Base-by-base conservation (phyloP, 2,797 vertebrate genomes). In the Paramormyrops hopkinsi region DNA sequence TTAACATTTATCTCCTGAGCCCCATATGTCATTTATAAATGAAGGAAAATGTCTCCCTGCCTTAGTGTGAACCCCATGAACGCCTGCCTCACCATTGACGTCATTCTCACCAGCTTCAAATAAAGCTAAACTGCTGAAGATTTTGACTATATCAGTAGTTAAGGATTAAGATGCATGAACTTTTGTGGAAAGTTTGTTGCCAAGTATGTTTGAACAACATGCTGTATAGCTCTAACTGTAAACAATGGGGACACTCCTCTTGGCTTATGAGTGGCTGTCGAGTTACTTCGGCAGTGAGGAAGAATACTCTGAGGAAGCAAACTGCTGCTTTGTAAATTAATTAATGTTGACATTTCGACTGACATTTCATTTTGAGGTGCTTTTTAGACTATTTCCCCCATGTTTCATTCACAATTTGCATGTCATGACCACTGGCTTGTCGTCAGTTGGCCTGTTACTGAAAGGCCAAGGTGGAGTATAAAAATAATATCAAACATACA, bases 241-340 rank as follows among this genome's bases (percentile, higher is more conserved):
- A 56, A 33, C 14, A 84, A 84, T 12, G n/a, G 44, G 37, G 73
- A 79, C 11, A 19, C 2, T 25, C 22, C 7, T 51, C 41, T 9
- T 22, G 46, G 29, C 44, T 50, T 85, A 25, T 79, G 46, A 50
- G n/a, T 25, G 9, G n/a, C 85, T 86, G 85, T 29, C 29, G 17
- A 86, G 85, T 54, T 9, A 86, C 51, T 56, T 86, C 2, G 1
- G 51, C 29, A 56, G 25, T 29, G 41, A 51, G 85, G 48, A 54
- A 19, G 51, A 86, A 56, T 86, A 22, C 14, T 44, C 85, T 19
- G 53, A 87, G 85, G 85, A 41, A 17, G 19, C 85, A 59, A 87
- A 59, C 17, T 59, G 85, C 53, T 41, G 33, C 85, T 87, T 86
- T 86, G 14, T 86, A 86, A 59, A 87, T 87, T 56, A 86, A 86